Base-by-base conservation (phyloP, 2,888 invertebrate species). In the Isoperla grammatica region DNA sequence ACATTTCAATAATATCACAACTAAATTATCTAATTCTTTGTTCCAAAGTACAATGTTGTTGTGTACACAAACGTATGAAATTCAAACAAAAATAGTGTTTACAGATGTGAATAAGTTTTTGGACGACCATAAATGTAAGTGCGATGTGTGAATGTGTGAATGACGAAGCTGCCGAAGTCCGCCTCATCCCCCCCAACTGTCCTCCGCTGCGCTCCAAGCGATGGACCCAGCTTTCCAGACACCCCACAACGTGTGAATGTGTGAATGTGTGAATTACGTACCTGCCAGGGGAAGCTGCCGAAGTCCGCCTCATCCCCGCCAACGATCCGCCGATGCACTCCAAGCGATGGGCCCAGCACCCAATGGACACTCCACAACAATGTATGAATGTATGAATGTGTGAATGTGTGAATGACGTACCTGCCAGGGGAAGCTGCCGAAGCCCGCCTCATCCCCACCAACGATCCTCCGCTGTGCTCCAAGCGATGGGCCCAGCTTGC, bases 371-470 rank as follows among this genome's bases (percentile, higher is more conserved):
- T 35, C 95, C 94, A 71, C 95, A 95, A 70, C 90, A n/a, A 29
- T 29, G 29, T 4, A 8, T 29, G 29, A 29, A 29, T 29, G 29
- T 6, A 8, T 29, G 29, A 29, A 29, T 29, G 29, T 6, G 5
- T 29, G 29, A 29, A 29, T 29, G 29, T 29, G 29, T 29, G 29
- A 29, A 29, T 29, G 29, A 60, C 70, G 68, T 67, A 81, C 93
- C 78, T 94, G 94, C 95, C 95, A 95, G 20, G 95, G 95, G 72
- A 95, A 95, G 62, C 91, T 90, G 17, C 93, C 94, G 73, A 95
- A 95, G 49, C 94, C 94, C 0, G 95, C 93, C 72, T 95, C 94
- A 68, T 93, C 91, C 0, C 95, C 95, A 0, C 95, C 95, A 17
- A 95, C 94, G 65, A 95, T 94, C 66, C 95, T 79, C 19, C 93